Evolutionary conservation across 2,888 invertebrate genomes (phyloP).

Genomic region (Heteropelma amictum): DNA sequence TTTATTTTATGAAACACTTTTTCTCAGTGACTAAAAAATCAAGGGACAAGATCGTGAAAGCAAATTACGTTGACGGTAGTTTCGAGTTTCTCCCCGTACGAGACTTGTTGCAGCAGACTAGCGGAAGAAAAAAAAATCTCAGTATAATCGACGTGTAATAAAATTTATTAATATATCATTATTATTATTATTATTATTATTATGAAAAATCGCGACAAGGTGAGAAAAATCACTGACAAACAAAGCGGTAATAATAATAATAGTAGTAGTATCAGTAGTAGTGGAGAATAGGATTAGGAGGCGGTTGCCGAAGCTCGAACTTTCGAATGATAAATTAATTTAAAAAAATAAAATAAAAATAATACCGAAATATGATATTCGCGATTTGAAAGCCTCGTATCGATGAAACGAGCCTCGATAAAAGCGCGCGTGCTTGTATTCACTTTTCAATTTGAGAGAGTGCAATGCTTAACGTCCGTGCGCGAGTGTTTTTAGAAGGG

Average conservation of each 20-base stretch:
- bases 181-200: conserved; percentile 32
- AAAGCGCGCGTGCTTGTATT: no score
- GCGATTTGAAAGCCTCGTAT: background rate
- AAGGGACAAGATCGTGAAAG: background rate
- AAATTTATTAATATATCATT: conserved; percentile 66
- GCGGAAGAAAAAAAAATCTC: conserved; percentile 42
- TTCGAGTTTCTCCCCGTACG: conserved; percentile 35
- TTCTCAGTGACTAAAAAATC: background rate
- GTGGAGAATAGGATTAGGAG: conserved; percentile 25
- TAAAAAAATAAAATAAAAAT: background rate
- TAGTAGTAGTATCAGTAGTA: conserved; percentile 18
- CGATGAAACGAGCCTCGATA: no score
- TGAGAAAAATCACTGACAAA: conserved; percentile 12
- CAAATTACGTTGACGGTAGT: background rate
- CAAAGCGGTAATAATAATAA: conserved; percentile 1
- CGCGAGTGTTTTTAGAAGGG: background rate
- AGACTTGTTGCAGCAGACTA: conserved; percentile 24
- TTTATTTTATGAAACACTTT: background rate
- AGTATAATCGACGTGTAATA: conserved; percentile 59
- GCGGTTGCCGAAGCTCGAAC: conserved; percentile 65
- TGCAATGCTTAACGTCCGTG: no score
- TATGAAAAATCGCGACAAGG: conserved; percentile 4
- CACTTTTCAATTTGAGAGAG: no score
- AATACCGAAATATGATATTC: background rate
- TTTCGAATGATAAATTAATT: background rate